Base-by-base conservation (phyloP, 2,113 vertebrate species). In the Nymphicus hollandicus region DNA sequence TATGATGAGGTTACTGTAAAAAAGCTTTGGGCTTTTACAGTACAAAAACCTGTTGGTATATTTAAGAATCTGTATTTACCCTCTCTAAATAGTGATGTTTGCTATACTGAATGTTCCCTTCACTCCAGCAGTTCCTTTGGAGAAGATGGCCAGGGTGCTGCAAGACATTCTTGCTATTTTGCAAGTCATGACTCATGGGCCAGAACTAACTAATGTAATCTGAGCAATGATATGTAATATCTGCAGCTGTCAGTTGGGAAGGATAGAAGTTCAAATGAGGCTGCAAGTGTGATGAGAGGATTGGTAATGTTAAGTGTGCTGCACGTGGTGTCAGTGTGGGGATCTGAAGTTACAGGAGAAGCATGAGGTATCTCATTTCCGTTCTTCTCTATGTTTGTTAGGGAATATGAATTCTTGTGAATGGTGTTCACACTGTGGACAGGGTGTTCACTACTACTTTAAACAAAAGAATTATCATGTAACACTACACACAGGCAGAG, bases 61-160 rank as follows among this genome's bases (percentile, higher is more conserved):
- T 66, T 85, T 43, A 22, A 55, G 50, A 52, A 29, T 49, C 18
- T 71, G 35, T 47, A 8, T 71, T 69, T 72, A 16, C 20, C 17
- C 39, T 69, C 60, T 68, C 37, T 61, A 27, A 77, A 53, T 3
- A 76, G 47, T 14, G 37, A 10, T 35, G 44, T 39, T 49, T 72
- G 22, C 43, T 55, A 0, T 16, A 9, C 19, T 43, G 39, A 55
- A 28, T 11, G 64, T 15, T 88, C 49, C 64, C 69, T 52, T 61
- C 19, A 49, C 27, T 71, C 41, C 28, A 78, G 29, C 16, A n/a
- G 13, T 41, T 79, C 41, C 35, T 61, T 69, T 63, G 28, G 58
- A n/a, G 63, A 49, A 31, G 64, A 46, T 0, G 12, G 12, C 18
- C 64, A 63, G 20, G 29, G 8, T 41, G n/a, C 41, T 13, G 1